These are phyloP conservation scores for Mus pahari DNA, from an alignment of 2,113 vertebrate species.

Conservation along the genomic window DNA sequence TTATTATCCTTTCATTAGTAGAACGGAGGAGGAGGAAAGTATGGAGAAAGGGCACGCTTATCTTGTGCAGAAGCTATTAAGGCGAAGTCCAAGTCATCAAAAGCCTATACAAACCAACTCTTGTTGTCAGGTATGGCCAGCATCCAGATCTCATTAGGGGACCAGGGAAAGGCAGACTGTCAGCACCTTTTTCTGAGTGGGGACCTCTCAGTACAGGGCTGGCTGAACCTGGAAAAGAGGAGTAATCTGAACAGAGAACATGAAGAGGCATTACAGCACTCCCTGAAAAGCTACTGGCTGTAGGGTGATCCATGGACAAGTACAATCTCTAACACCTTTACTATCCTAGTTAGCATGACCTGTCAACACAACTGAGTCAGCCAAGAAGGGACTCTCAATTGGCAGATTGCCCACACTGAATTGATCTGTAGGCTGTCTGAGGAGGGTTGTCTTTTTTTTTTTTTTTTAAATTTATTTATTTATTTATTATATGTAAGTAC, in stretches of 20 bases:
- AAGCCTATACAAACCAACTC: background rate
- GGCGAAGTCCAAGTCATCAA: background rate
- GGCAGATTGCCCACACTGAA: background rate
- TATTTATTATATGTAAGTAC: no score
- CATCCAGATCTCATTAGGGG: background rate
- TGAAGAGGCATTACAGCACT: no score
- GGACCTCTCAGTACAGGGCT: no score
- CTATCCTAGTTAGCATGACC: background rate
- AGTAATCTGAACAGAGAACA: background rate
- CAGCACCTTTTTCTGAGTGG: background rate
- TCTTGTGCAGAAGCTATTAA: background rate
- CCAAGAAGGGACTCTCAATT: background rate
- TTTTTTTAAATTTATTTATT: no score
- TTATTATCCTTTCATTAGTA: background rate
- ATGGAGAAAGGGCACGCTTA: background rate
- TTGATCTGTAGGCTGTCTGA: background rate
- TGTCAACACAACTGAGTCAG: background rate
- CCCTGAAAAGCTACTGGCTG: background rate
- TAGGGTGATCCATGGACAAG: background rate
- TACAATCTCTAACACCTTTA: background rate
- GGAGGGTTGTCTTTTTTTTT: background rate
- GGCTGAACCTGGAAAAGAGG: background rate
- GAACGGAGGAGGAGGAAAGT: background rate
- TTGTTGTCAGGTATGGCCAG: background rate
- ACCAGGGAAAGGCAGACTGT: background rate